A percentile compares a stretch with the other conserved stretches of the same genome.
Evolutionary conservation across 2,888 invertebrate genomes (phyloP).

Genomic region (Drosophila ezoana): DNA sequence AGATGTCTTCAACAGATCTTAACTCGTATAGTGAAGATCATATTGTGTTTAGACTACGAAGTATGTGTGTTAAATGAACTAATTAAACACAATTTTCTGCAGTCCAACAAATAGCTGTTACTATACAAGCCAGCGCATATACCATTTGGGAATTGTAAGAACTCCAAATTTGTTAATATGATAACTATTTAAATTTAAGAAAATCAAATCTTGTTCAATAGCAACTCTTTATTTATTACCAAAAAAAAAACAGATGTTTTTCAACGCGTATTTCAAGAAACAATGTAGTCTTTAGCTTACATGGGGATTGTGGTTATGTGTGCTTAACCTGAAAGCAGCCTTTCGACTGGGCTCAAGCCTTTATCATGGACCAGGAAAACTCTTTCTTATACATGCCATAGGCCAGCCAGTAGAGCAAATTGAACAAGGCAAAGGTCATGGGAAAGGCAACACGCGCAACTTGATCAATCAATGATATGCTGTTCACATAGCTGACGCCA

Average conservation of each 20-base stretch:
- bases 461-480: slow-evolving; percentile 93
- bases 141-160: too few relatives aligned
- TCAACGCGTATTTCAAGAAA: not conserved
- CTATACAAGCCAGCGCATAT: too few relatives aligned
- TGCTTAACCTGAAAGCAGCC: not conserved
- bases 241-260: too few relatives aligned
- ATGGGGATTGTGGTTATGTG: not conserved
- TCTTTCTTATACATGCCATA: slow-evolving; percentile 90
- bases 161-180: too few relatives aligned
- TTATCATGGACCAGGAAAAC: slow-evolving; percentile 81
- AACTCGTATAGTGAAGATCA: not conserved
- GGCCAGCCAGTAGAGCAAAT: slow-evolving; percentile 95
- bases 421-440: slow-evolving; percentile 93
- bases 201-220: not conserved
- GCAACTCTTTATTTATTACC: slow-evolving; percentile 24
- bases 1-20: not conserved
- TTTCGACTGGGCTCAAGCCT: slow-evolving; percentile 42
- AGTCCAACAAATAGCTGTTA: too few relatives aligned
- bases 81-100: too few relatives aligned
- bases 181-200: not conserved
- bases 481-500: slow-evolving; percentile 90
- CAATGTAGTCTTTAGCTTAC: not conserved
- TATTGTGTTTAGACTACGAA: too few relatives aligned
- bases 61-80: too few relatives aligned
- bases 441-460: slow-evolving; percentile 93